Base-by-base conservation (phyloP, 2,888 invertebrate genomes). In the Leucania comma region DNA sequence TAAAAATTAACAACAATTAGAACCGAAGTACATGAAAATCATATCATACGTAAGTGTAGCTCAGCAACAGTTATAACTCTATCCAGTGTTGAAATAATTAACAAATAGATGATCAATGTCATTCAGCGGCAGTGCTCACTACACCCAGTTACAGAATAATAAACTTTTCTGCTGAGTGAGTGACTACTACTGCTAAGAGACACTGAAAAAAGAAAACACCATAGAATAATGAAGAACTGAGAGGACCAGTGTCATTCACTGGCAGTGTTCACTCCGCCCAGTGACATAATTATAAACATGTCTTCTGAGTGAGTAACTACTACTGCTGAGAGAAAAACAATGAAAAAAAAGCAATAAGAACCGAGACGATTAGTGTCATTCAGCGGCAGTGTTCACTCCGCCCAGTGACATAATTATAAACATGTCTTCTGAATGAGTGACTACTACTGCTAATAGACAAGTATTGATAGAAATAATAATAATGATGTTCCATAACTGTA, bases 371-470 rank as follows among this genome's bases (percentile, higher is more conserved):
- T 6, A 0, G 17, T 5, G 10, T 59, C 62, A 38, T 6, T 59
- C 56, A 32, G 46, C 6, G 2, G 50, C 1, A 74, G 20, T 64
- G 24, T 53, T 76, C 66, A 79, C 51, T 59, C 24, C 63, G 24
- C 62, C 68, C 73, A 84, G 84, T 84, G 82, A 85, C 76, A 82
- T 75, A 78, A 67, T 70, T 9, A 0, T 1, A 20, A 24, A 32
- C n/a, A 32, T 65, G 20, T 60, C 48, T 24, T 68, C 83, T 76
- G 75, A 68, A 65, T 62, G 53, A 54, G 67, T 74, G 72, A 77
- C 9, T 1, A 63, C 75, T 75, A 5, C 22, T 61, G 26, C 61
- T 62, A 50, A 73, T 20, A 46, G 59, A 32, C 20, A 6, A 12
- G 6, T 10, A 32, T 5, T n/a, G 20, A 20, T 20, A 20, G 20